Percentiles rank a stretch among this genome's conserved stretches.
These are phyloP conservation scores for Caenorhabditis macrosperma DNA, from an alignment of 2,888 invertebrate genomes.

Conservation along the genomic window DNA sequence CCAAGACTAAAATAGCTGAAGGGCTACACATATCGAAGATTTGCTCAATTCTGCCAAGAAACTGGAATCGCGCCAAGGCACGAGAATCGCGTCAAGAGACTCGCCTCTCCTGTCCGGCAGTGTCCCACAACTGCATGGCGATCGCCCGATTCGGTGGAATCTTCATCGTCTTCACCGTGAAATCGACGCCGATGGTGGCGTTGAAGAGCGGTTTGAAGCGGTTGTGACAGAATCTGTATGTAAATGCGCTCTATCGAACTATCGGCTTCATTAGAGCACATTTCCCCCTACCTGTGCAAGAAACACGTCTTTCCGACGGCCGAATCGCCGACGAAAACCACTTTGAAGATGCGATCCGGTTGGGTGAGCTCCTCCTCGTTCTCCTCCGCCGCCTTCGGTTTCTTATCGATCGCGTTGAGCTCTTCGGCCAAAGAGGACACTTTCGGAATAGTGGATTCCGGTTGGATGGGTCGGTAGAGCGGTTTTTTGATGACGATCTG, in stretches of 20 bases:
- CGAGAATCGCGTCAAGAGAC: not conserved
- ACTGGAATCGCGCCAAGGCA: not conserved
- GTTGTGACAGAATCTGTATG: conserved; percentile 82
- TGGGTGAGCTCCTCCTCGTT: conserved; percentile 65
- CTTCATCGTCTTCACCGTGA: conserved; percentile 82
- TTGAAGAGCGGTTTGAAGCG: conserved; percentile 82
- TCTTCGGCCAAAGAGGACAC: conserved; percentile 54
- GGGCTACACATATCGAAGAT: too few relatives aligned
- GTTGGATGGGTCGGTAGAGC: conserved; percentile 65
- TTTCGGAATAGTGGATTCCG: conserved; percentile 47
- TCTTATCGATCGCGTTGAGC: conserved; percentile 29
- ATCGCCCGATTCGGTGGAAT: conserved; percentile 77
- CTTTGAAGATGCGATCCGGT: conserved; percentile 83
- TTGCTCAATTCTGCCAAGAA: not conserved
- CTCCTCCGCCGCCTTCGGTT: conserved; percentile 13
- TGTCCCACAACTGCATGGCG: conserved; percentile 83
- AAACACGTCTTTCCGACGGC: conserved; percentile 84
- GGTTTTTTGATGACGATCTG: conserved; percentile 54
- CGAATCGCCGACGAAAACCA: conserved; percentile 83
- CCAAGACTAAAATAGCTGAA: too few relatives aligned
- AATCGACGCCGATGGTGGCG: conserved; percentile 84
- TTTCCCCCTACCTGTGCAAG: conserved; percentile 81
- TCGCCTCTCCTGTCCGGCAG: conserved; percentile 83
- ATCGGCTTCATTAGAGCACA: not conserved
- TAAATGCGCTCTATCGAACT: too few relatives aligned